Conservation (phyloP, 1,140 invertebrate genomes). For the Mycetomoellerius zeteki region DNA sequence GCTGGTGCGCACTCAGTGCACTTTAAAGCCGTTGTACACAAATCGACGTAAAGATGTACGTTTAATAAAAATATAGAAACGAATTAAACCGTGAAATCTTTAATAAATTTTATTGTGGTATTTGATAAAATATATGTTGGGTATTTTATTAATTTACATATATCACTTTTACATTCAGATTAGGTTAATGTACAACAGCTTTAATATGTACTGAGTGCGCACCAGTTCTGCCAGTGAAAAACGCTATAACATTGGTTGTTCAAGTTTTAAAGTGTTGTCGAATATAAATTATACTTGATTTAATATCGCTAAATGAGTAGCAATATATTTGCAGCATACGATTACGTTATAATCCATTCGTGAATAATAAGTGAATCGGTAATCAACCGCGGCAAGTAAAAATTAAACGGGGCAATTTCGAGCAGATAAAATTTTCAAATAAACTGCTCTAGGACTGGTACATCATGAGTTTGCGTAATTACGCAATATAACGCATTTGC, state of each 20-base stretch:
- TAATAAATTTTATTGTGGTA: too few species aligned
- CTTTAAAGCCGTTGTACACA: too few species aligned
- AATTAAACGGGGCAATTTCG: conserved; percentile 57
- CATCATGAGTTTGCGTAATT: conserved; percentile 34
- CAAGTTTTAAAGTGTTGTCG: background rate
- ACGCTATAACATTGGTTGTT: background rate
- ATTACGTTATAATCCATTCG: conserved; percentile 40
- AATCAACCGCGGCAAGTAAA: conserved; percentile 51
- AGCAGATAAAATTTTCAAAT: conserved; percentile 56
- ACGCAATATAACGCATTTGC: conserved; percentile 40
- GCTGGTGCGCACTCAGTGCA: too few species aligned
- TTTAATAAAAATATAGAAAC: too few species aligned
- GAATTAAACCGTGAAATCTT: too few species aligned
- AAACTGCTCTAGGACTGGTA: conserved; percentile 7
- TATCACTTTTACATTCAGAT: too few species aligned
- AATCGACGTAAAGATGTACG: too few species aligned
- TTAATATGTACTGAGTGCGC: too few species aligned
- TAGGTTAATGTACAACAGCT: too few species aligned
- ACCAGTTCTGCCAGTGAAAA: too few species aligned
- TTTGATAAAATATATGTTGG: too few species aligned
- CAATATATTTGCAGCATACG: conserved; percentile 3
- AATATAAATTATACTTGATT: conserved; percentile 27
- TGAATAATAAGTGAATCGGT: conserved; percentile 56
- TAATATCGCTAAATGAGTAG: conserved; percentile 11
- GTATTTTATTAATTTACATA: too few species aligned